Evolutionary conservation across 2,888 invertebrate species (phyloP).

Genomic region (Plagodis dolabraria): DNA sequence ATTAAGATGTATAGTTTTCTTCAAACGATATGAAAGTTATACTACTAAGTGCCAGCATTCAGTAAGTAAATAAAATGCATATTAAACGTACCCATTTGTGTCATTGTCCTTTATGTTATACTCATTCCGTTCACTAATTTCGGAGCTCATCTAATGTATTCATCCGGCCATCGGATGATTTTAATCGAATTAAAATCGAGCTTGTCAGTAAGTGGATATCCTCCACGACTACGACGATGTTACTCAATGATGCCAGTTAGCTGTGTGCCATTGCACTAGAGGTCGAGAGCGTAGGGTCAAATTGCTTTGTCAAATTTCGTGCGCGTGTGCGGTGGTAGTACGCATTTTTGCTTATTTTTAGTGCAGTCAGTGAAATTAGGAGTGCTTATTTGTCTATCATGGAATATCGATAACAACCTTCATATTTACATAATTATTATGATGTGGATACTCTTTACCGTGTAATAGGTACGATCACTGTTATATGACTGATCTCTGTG

Average conservation of each 20-base stretch:
- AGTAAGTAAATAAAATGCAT: too few species aligned
- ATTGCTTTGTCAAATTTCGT: conserved; percentile 40
- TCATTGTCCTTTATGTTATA: not conserved
- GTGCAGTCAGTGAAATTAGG: not conserved
- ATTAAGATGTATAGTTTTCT: too few species aligned
- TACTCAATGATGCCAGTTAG: conserved; percentile 50
- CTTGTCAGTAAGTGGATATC: conserved; percentile 36
- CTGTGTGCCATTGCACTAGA: conserved; percentile 29
- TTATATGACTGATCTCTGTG: too few species aligned
- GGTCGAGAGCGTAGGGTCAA: conserved; percentile 52
- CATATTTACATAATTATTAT: too few species aligned
- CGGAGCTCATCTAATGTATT: conserved; percentile 7
- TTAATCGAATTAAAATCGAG: conserved; percentile 28
- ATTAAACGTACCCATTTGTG: too few species aligned
- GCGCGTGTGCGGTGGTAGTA: conserved; percentile 10
- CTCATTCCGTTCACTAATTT: not conserved
- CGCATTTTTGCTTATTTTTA: not conserved
- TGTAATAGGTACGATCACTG: too few species aligned
- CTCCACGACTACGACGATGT: conserved; percentile 37
- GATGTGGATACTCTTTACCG: too few species aligned
- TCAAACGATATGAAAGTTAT: too few species aligned
- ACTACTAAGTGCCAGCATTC: too few species aligned
- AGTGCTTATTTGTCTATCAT: too few species aligned
- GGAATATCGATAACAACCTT: too few species aligned
- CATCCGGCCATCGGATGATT: conserved; percentile 21